A percentile compares a stretch with the other conserved stretches of the same genome.
Evolutionary conservation across 2,113 vertebrate species (phyloP).

Genomic region (Amphiprion ocellaris): DNA sequence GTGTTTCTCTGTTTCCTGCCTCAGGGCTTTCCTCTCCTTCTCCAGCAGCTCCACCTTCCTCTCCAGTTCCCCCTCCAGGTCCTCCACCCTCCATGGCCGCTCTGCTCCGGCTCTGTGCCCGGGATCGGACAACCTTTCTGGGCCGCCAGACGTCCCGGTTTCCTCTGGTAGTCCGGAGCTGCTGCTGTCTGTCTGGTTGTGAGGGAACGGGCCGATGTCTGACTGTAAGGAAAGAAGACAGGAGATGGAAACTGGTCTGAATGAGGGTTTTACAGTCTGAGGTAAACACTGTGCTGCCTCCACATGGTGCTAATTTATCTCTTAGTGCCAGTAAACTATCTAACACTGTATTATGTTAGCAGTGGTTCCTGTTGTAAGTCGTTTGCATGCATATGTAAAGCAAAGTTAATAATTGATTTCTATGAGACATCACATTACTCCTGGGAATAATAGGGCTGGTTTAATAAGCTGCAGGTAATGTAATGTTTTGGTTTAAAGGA

Average conservation of each 20-base stretch:
- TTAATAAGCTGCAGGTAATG: not conserved
- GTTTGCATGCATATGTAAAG: not conserved
- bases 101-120: constrained; percentile 64
- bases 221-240: constrained; percentile 69
- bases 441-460: constrained; percentile 4
- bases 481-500: constrained; percentile 6
- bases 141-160: constrained; percentile 23
- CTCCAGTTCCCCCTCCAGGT: constrained; percentile 93
- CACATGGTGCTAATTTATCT: not conserved
- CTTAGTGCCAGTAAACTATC: not conserved
- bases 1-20: constrained; percentile 86
- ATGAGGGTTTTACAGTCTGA: constrained; percentile 14
- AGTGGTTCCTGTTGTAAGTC: not conserved
- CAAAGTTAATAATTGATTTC: constrained; percentile 16
- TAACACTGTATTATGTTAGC: not conserved
- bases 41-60: constrained; percentile 92
- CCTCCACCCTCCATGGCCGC: constrained; percentile 88
- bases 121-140: constrained; percentile 36
- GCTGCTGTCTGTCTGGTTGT: constrained; percentile 76
- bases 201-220: constrained; percentile 79
- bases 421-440: not conserved
- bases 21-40: constrained; percentile 89
- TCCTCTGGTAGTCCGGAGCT: constrained; percentile 50
- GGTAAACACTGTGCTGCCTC: not conserved
- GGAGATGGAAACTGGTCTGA: not conserved